Evolutionary conservation across 1,140 invertebrate species (phyloP).

Genomic region (Listronotus bonariensis): DNA sequence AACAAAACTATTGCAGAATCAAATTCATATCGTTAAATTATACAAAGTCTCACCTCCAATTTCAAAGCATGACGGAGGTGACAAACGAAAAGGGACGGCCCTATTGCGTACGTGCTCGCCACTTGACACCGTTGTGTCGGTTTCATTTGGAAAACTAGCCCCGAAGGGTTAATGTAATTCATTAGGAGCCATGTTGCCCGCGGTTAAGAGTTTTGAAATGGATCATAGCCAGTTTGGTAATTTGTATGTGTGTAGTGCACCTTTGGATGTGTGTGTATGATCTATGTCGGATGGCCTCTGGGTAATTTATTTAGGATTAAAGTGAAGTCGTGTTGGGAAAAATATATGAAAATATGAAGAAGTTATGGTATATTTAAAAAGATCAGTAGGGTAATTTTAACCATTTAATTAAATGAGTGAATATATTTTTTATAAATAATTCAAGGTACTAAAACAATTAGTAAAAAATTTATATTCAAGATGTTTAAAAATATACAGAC

Average conservation of each 20-base stretch:
- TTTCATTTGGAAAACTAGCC: conserved; percentile 31
- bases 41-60: conserved; percentile 32
- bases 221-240: conserved; percentile 27
- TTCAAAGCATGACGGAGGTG: conserved; percentile 27
- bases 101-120: conserved; percentile 18
- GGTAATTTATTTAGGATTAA: too few species aligned
- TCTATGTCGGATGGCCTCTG: too few species aligned
- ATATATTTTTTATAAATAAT: too few species aligned
- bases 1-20: neutral
- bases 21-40: conserved; percentile 9
- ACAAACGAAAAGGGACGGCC: conserved; percentile 34
- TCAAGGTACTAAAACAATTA: too few species aligned
- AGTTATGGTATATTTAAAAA: too few species aligned
- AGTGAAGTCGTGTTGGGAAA: too few species aligned
- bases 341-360: too few species aligned
- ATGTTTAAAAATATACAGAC: too few species aligned
- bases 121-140: conserved; percentile 34
- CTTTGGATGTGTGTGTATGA: conserved; percentile 8
- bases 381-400: too few species aligned
- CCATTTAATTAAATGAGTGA: too few species aligned
- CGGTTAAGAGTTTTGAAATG: conserved; percentile 31
- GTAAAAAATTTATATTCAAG: too few species aligned
- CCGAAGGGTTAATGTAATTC: conserved; percentile 37
- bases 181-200: conserved; percentile 30
- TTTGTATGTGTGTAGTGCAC: conserved; percentile 15